These are phyloP conservation scores for Rotaria magnacalcarata DNA, from an alignment of 2,888 invertebrate genomes.

Conservation along the genomic window DNA sequence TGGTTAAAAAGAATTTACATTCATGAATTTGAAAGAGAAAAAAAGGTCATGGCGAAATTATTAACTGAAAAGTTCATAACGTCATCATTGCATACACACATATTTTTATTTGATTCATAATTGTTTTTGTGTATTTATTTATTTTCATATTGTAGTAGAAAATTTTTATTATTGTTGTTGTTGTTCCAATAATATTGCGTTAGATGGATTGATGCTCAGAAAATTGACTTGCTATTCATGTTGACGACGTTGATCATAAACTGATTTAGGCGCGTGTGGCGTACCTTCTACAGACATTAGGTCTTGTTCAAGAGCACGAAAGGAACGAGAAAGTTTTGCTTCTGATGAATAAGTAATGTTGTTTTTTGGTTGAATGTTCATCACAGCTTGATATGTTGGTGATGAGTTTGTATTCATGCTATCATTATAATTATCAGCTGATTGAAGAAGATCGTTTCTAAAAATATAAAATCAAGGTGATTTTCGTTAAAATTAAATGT, in stretches of 20 bases:
- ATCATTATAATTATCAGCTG: neutral
- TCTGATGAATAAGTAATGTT: neutral
- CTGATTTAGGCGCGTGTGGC: conserved; percentile 36
- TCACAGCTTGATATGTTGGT: conserved; percentile 1
- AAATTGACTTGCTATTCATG: neutral
- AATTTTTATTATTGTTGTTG: too few species aligned
- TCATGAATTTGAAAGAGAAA: neutral
- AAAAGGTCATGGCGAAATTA: neutral
- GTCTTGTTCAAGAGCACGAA: neutral
- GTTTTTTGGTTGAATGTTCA: neutral
- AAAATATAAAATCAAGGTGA: neutral
- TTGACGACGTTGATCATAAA: neutral
- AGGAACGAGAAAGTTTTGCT: conserved; percentile 35
- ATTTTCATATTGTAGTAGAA: too few species aligned
- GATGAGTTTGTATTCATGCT: neutral
- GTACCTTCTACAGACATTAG: neutral
- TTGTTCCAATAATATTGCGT: too few species aligned
- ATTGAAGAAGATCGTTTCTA: neutral
- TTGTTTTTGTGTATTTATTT: too few species aligned
- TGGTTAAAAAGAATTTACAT: neutral
- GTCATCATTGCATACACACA: too few species aligned
- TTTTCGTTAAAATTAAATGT: neutral
- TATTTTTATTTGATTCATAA: too few species aligned
- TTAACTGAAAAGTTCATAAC: neutral
- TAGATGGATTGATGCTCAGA: neutral